These are phyloP conservation scores for Nematopogon swammerdamellus DNA, from an alignment of 2,888 invertebrate genomes.

Conservation along the genomic window DNA sequence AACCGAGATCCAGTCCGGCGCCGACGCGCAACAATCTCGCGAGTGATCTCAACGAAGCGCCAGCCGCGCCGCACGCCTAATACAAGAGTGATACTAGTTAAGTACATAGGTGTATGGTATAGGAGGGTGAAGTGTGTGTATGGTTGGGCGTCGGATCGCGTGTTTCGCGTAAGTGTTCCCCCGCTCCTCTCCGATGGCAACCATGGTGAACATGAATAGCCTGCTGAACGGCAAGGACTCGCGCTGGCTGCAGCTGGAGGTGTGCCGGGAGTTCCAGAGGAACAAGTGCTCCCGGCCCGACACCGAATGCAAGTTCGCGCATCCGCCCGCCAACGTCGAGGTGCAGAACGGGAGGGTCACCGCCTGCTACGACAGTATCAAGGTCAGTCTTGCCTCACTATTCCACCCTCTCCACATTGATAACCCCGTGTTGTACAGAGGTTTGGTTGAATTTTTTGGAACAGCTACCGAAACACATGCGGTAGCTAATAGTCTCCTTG, in stretches of 20 bases:
- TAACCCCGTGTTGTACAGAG: too few species aligned
- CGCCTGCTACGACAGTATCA: conserved; percentile 99
- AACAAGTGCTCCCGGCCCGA: conserved; percentile 99
- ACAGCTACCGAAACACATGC: too few species aligned
- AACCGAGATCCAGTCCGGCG: too few species aligned
- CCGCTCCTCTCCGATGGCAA: conserved; percentile 55
- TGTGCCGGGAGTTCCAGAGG: conserved; percentile 98
- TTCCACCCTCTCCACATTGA: too few species aligned
- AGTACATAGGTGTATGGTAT: not conserved
- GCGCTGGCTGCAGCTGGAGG: conserved; percentile 99
- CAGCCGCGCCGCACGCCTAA: not conserved
- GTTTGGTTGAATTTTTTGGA: too few species aligned
- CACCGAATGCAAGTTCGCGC: conserved; percentile 99
- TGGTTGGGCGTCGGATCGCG: conserved; percentile 31
- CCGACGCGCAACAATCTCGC: not conserved
- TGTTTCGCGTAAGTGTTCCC: not conserved
- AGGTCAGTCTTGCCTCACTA: conserved; percentile 68
- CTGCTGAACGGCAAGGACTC: conserved; percentile 98
- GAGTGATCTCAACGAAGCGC: not conserved
- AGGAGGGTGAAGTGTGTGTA: conserved; percentile 1
- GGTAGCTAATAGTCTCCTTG: too few species aligned
- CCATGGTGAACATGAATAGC: conserved; percentile 96
- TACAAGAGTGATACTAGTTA: not conserved
- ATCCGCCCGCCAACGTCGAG: conserved; percentile 99
- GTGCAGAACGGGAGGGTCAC: conserved; percentile 99